Percentiles rank a stretch among this genome's conserved stretches.
Evolutionary conservation across 30 jellyfish, hydroid and myxozoan species (phyloP).

Genomic region (Mastigias papua): DNA sequence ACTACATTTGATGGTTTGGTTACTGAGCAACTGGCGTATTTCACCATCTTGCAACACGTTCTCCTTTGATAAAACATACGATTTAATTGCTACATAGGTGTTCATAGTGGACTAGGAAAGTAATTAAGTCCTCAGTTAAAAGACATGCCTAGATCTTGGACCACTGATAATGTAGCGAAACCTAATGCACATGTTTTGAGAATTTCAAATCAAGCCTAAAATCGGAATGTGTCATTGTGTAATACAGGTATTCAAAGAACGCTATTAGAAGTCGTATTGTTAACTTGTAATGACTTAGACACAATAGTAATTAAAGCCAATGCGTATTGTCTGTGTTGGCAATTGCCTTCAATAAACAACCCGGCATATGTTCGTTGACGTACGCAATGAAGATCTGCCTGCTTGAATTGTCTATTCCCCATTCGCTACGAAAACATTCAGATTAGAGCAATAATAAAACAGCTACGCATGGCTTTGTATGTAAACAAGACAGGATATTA

Average conservation of each 20-base stretch:
- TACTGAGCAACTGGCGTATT: no score
- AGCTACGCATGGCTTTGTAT: not conserved
- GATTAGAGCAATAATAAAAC: not conserved
- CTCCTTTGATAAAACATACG: no score
- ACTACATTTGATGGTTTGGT: no score
- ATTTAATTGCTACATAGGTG: not conserved
- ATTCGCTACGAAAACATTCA: no score
- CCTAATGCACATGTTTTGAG: not conserved
- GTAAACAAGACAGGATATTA: not conserved
- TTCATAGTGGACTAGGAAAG: not conserved
- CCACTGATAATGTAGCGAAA: not conserved
- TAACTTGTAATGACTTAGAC: not conserved
- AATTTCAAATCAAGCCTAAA: not conserved
- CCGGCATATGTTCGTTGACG: not conserved
- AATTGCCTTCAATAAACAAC: not conserved
- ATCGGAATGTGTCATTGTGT: not conserved
- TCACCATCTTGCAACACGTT: no score
- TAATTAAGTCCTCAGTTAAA: no score
- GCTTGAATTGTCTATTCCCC: no score
- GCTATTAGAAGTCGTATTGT: not conserved
- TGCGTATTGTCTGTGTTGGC: not conserved
- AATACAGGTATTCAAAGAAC: not conserved
- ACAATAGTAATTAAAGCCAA: not conserved
- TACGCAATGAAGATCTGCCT: no score
- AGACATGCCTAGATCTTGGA: not conserved